Evolutionary conservation across 2,113 vertebrate genomes (phyloP), one percentile per base, ranked within the genome.

Genomic region (Colinus virginianus): DNA sequence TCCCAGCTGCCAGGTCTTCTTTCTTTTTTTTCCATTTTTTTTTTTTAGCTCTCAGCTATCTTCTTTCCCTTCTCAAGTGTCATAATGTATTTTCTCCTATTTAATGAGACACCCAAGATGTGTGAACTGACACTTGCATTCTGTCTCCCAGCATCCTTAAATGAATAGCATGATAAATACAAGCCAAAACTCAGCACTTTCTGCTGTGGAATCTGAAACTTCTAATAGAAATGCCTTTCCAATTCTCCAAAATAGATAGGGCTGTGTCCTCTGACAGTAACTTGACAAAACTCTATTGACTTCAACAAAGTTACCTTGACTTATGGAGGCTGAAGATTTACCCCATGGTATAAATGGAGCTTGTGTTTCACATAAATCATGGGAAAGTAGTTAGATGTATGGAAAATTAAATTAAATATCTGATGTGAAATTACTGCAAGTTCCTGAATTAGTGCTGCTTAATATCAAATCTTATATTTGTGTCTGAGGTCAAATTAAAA

Each of bases 331-430:
- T 66, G 67, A 89, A 78, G 66, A 55, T 66, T 78, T 63, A 84
- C 25, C 38, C 74, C 32, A 55, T 30, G 77, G 36, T 74, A 67
- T 49, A 90, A 90, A 87, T 70, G 68, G 8, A 92, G 7, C 45
- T 66, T 67, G 58, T 77, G 38, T 87, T 93, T 85, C 51, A 76
- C 42, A 63, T 85, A 69, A 90, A 92, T 85, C 59, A 78, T 17
- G 63, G 63, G 63, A 63, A 90, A 66, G 45, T 68, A 84, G 62
- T 87, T 88, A 74, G 55, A 77, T 83, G 13, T 67, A 62, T 28
- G 23, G 25, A 28, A 90, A 96, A 94, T 94, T 89, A 86, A 90
- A 88, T 93, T 70, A 89, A 93, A 71, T 85, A 83, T 67, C 78
- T 79, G 34, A 90, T 78, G 63, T 74, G 25, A 92, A 89, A 91